Base-by-base conservation (phyloP, 2,113 vertebrate species). In the Condylura cristata region DNA sequence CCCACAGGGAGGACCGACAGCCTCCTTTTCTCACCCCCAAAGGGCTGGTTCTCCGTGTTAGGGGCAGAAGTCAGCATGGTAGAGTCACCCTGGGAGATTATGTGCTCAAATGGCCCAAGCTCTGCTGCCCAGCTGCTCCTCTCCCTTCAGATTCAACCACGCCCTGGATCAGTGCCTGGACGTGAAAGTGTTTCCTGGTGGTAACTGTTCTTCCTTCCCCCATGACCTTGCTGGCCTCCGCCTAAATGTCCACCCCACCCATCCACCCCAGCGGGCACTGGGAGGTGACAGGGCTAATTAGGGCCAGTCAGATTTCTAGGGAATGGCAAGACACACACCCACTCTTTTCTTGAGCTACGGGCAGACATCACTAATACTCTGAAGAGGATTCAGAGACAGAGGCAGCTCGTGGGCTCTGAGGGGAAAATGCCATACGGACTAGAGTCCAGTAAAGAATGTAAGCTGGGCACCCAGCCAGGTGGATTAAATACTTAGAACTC, bases 241-340 rank as follows among this genome's bases (percentile, higher is more conserved):
- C 76, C 24, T 72, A 3, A 5, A 58, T 32, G 37, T 32, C 16
- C 6, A 11, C 34, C n/a, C n/a, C n/a, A 2, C 44, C 75, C 18
- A 74, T 86, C 56, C 16, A n/a, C n/a, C 3, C 70, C 53, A 61
- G n/a, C 56, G 39, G 70, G 86, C 92, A 68, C 82, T 53, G 74
- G 41, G 22, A 41, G 74, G 61, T 41, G 7, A 48, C 6, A 48
- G 41, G 34, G 12, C 32, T n/a, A 0, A 0, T 8, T 4, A 51
- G 34, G 8, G 20, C 26, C 53, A 3, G 0, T 0, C 7, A 6
- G 32, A 37, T 3, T 18, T 37, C 2, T 28, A 2, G 0, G 34
- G 30, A 48, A 28, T 3, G 34, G n/a, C 32, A 16, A 41, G 32
- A 26, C 26, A 17, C 26, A 6, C 8, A 2, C 39, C 48, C 6